Evolutionary conservation across 2,888 invertebrate species (phyloP).

Genomic region (Tinea pellionella): DNA sequence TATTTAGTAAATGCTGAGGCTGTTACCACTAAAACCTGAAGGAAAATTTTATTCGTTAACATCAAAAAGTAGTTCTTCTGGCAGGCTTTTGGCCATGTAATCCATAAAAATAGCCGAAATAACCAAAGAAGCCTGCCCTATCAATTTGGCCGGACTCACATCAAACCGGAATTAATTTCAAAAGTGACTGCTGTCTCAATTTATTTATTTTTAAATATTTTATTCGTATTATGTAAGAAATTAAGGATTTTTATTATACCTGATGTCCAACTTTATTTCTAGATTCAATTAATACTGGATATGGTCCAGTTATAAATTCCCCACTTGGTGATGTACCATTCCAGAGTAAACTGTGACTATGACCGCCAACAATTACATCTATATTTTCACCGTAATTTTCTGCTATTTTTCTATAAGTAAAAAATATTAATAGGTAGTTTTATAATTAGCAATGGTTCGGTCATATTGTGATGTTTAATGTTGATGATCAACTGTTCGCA

Average conservation of each 20-base stretch:
- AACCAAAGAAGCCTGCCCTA: no score
- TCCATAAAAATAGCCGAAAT: no score
- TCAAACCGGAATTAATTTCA: no score
- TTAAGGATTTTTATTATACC: slow-evolving; percentile 24
- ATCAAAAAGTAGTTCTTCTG: no score
- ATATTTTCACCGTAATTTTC: slow-evolving; percentile 72
- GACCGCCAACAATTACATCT: slow-evolving; percentile 86
- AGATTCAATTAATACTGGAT: slow-evolving; percentile 71
- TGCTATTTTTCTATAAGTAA: slow-evolving; percentile 69
- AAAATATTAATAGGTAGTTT: no score
- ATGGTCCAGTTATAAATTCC: slow-evolving; percentile 70
- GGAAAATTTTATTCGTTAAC: no score
- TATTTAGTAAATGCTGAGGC: slow-evolving; percentile 80
- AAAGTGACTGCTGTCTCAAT: background rate
- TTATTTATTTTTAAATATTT: background rate
- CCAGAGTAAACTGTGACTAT: slow-evolving; percentile 84
- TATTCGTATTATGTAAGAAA: background rate
- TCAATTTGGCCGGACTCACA: no score
- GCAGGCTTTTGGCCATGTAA: no score
- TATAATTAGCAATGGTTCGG: background rate
- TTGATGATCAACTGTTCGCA: no score
- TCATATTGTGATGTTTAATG: no score
- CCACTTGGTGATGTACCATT: slow-evolving; percentile 66
- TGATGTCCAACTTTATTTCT: slow-evolving; percentile 35
- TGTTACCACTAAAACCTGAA: slow-evolving; percentile 74